A percentile compares a stretch with the other conserved stretches of the same genome.
Evolutionary conservation across 1,140 invertebrate species (phyloP).

Genomic region (Diachasma alloeum): DNA sequence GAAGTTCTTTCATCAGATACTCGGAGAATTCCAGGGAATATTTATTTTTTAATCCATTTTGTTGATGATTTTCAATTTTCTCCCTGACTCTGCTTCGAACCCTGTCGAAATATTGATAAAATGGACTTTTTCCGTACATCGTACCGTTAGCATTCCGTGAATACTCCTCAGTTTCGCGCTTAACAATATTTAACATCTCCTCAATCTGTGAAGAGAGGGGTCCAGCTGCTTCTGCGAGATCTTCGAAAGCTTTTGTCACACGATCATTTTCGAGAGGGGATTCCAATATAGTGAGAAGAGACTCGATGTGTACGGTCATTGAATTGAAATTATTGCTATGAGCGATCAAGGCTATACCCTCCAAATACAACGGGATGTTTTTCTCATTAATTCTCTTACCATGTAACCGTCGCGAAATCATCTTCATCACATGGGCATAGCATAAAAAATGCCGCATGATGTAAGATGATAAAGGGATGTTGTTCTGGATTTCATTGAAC

Average conservation of each 20-base stretch:
- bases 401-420: not conserved
- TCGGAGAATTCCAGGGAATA: not conserved
- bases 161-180: not conserved
- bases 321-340: not conserved
- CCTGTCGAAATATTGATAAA: too few relatives aligned
- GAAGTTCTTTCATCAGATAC: not conserved
- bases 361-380: not conserved
- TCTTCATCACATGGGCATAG: not conserved
- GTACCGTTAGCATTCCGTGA: too few relatives aligned
- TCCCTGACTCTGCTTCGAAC: too few relatives aligned
- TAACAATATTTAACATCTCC: not conserved
- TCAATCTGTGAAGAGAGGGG: not conserved
- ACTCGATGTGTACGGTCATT: not conserved
- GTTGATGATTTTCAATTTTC: too few relatives aligned
- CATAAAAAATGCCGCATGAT: not conserved
- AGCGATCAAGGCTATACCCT: not conserved
- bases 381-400: not conserved
- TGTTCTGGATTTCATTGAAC: not conserved
- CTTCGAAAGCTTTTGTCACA: not conserved
- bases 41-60: not conserved
- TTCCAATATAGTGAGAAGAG: not conserved
- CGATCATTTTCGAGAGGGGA: not conserved
- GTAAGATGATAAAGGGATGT: not conserved
- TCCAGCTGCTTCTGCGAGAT: not conserved
- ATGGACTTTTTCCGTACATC: too few relatives aligned